phyloP scores from a whole-genome alignment of 2,888 invertebrate genomes.

The Noctua janthe region DNA sequence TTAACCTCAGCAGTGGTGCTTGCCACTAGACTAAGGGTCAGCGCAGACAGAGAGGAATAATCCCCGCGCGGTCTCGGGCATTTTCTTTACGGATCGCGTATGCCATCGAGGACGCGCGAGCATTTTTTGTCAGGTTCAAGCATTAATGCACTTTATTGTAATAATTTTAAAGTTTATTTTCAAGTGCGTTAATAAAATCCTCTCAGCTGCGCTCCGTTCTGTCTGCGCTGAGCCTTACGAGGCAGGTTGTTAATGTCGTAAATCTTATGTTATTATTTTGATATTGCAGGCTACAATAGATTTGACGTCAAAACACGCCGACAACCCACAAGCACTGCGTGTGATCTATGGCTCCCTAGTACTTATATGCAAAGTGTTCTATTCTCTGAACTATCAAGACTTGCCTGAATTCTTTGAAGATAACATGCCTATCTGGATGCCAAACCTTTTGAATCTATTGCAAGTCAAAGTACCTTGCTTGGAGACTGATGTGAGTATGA shows the following conservation, averaged over 20 bases:
- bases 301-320: conserved; percentile 94
- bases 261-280: conserved; percentile 8
- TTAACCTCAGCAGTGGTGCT: too few species aligned
- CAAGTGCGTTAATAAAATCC: too few species aligned
- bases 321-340: conserved; percentile 94
- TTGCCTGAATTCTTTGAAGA: conserved; percentile 99
- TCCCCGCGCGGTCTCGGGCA: too few species aligned
- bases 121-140: too few species aligned
- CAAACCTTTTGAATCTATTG: conserved; percentile 95
- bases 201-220: too few species aligned
- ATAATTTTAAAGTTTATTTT: too few species aligned
- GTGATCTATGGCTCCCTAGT: conserved; percentile 97
- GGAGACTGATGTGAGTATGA: conserved; percentile 89
- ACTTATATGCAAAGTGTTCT: conserved; percentile 98
- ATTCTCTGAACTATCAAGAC: conserved; percentile 99
- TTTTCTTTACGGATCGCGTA: too few species aligned
- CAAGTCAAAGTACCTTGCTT: conserved; percentile 94
- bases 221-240: too few species aligned
- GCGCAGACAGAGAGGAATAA: too few species aligned
- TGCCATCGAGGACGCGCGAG: too few species aligned
- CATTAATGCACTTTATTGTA: too few species aligned
- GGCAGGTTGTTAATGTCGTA: neutral
- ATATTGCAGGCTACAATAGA: conserved; percentile 94
- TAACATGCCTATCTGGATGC: conserved; percentile 99
- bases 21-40: too few species aligned